Evolutionary conservation across 2,797 vertebrate species (phyloP), one percentile per base, ranked within the genome.

Genomic region (Valencia hispanica): DNA sequence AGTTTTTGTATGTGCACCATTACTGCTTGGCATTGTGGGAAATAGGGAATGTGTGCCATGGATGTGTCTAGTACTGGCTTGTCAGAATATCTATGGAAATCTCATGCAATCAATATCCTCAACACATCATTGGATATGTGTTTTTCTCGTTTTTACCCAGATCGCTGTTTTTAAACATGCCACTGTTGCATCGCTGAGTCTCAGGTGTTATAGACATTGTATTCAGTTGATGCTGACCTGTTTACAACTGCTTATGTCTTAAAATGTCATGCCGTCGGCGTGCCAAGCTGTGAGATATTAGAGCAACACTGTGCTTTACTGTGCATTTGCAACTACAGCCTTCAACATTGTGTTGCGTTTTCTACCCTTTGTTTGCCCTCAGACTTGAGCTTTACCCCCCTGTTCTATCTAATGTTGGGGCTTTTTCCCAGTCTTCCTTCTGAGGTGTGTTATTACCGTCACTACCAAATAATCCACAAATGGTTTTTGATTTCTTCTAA

Each of bases 191-290:
- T 61, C 18, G 18, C 66, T 76, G 30, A 80, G 77, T 74, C 82
- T 90, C 59, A 80, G 85, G 83, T 81, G 53, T 79, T 1, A 57
- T 78, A 43, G 85, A 66, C 73, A 68, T 72, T 68, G 51, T 68
- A 70, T 76, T 78, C 78, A 78, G 74, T 55, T 69, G 55, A 83
- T 68, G 82, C 79, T 81, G 77, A 80, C 83, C 77, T 75, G 74
- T 84, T 87, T 79, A 82, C 73, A 18, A 8, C 78, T 71, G 30
- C 75, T 81, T 18, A 55, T 84, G 90, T 92, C 87, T 87, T 88
- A 87, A 83, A 79, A 34, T 25, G 34, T 79, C 25, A 43, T 51
- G 71, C 72, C 78, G 5, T 71, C 27, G 77, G 68, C 34, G 27
- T 65, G 41, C 76, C 75, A 75, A 80, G 74, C 85, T 90, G 79